A percentile compares a stretch with the other conserved stretches of the same genome.
Evolutionary conservation across 2,797 vertebrate species (phyloP).

Genomic region (Anisognathus igniventris): DNA sequence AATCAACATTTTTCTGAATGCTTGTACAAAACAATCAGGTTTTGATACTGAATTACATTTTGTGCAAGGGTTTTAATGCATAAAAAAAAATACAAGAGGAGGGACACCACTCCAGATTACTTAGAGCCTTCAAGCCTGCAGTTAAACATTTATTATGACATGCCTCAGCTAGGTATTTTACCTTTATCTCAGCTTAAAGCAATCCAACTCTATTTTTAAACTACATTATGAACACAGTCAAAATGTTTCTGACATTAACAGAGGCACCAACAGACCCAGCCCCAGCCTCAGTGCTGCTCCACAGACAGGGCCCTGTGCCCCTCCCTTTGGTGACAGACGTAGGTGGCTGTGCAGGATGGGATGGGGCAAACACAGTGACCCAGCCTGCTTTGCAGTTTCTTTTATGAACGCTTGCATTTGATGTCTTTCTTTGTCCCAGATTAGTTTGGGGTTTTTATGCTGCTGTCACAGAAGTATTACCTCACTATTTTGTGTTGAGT

Average conservation of each 20-base stretch:
- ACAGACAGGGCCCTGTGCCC: too few species aligned
- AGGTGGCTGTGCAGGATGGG: rapidly evolving
- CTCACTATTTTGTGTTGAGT: not conserved
- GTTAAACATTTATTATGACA: not conserved
- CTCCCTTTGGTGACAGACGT: not conserved
- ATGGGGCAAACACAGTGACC: rapidly evolving
- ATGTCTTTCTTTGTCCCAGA: not conserved
- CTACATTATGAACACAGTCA: not conserved
- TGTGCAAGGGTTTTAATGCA: not conserved
- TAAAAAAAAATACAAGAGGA: not conserved
- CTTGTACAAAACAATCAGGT: not conserved
- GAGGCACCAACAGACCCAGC: not conserved
- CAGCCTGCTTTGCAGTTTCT: not conserved
- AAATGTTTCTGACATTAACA: not conserved
- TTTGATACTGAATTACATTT: not conserved
- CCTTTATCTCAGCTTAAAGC: not conserved
- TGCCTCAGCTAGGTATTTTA: not conserved
- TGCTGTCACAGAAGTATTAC: not conserved
- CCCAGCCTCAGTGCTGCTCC: not conserved
- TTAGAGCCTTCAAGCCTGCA: not conserved
- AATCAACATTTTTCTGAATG: not conserved
- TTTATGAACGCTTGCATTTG: not conserved
- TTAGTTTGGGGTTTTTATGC: not conserved
- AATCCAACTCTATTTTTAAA: not conserved
- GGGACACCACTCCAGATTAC: not conserved